Evolutionary conservation across 2,888 invertebrate species (phyloP).

Genomic region (Agyllia agylla): DNA sequence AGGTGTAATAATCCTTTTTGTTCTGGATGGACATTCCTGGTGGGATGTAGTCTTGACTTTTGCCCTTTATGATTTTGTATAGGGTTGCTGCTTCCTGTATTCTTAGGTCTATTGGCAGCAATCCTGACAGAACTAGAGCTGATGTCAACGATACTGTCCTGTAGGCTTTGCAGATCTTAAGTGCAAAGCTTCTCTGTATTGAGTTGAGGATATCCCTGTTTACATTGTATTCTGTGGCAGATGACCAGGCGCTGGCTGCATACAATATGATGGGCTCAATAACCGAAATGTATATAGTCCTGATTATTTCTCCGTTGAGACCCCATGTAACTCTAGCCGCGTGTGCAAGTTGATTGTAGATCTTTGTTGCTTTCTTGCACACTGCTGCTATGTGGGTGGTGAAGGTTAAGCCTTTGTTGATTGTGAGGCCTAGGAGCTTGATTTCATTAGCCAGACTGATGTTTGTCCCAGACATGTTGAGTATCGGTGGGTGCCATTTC

Average conservation of each 20-base stretch:
- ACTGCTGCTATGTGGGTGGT: not conserved
- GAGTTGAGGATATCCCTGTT: not conserved
- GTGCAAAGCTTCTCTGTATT: not conserved
- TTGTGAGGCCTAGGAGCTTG: not conserved
- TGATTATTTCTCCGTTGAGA: slow-evolving; percentile 1
- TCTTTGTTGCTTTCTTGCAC: not conserved
- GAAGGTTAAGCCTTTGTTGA: not conserved
- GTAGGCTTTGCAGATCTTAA: not conserved
- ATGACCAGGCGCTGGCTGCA: not conserved
- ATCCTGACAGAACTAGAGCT: not conserved
- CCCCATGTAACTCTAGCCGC: slow-evolving; percentile 40
- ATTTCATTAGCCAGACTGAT: not conserved
- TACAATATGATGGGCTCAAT: not conserved
- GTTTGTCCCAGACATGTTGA: not conserved
- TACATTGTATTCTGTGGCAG: too few relatives aligned
- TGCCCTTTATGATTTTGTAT: not conserved
- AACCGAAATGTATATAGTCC: not conserved
- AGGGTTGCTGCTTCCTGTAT: not conserved
- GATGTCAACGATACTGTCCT: not conserved
- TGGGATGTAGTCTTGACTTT: not conserved
- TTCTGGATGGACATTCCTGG: too few relatives aligned
- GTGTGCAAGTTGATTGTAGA: not conserved
- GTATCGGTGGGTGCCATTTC: not conserved
- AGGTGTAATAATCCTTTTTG: too few relatives aligned
- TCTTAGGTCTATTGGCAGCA: not conserved